Conservation (phyloP, 2,797 vertebrate species). For the Enteromius thamalakanensis region DNA sequence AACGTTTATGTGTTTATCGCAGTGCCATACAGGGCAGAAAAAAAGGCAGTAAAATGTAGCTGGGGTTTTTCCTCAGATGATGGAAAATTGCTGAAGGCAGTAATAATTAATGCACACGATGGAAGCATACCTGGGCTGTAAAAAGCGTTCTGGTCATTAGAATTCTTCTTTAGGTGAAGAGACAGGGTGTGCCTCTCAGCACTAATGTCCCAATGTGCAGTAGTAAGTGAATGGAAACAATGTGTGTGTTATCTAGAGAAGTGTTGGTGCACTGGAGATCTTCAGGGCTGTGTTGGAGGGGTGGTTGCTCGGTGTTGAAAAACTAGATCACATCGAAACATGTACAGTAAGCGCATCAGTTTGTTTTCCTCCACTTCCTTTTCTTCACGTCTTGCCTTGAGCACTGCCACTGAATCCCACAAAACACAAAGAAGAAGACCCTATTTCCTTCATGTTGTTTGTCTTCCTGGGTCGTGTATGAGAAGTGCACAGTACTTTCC, state of each 20-base stretch:
- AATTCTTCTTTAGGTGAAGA: conserved; percentile 41
- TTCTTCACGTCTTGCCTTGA: conserved; percentile 13
- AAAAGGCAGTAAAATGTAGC: conserved; percentile 43
- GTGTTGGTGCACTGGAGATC: conserved; percentile 5
- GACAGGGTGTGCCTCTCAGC: conserved; percentile 19
- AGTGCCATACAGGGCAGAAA: conserved; percentile 35
- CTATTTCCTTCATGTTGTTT: conserved; percentile 13
- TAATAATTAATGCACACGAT: conserved; percentile 56
- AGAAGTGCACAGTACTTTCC: background rate
- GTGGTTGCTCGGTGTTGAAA: conserved; percentile 23
- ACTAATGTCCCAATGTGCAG: conserved; percentile 5
- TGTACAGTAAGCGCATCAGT: background rate
- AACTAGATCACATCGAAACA: conserved; percentile 13
- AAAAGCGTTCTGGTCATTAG: conserved; percentile 37
- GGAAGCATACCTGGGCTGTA: conserved; percentile 55
- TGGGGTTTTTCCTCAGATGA: conserved; percentile 52
- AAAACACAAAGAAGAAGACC: conserved; percentile 52
- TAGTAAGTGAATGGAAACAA: conserved; percentile 39
- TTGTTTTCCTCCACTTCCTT: conserved; percentile 39
- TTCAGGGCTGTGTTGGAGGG: background rate
- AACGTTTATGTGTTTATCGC: conserved; percentile 44
- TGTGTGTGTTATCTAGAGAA: conserved; percentile 42
- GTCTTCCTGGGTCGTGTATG: background rate
- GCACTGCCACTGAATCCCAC: conserved; percentile 41
- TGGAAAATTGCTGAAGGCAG: conserved; percentile 61